These are phyloP conservation scores for Ylistrum balloti DNA, from an alignment of 1,140 invertebrate species.

Conservation along the genomic window DNA sequence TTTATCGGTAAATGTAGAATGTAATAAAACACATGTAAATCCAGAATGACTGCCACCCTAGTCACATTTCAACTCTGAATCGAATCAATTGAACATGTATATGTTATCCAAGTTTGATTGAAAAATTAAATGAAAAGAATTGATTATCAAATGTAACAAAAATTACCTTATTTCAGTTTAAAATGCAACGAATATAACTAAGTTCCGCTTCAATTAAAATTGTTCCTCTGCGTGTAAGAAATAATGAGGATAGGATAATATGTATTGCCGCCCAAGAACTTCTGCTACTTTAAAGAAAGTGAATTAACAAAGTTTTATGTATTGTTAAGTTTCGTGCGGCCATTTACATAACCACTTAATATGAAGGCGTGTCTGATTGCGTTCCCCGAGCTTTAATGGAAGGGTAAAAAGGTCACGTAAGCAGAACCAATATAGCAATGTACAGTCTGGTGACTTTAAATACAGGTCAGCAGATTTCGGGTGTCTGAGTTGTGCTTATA, in stretches of 20 bases:
- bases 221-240: constrained; percentile 24
- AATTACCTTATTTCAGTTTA: not conserved
- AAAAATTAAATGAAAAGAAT: constrained; percentile 19
- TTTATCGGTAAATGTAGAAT: not conserved
- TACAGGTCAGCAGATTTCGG: not conserved
- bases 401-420: not conserved
- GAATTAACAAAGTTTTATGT: not conserved
- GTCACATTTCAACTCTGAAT: not conserved
- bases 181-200: not conserved
- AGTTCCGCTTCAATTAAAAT: constrained; percentile 8
- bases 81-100: not conserved
- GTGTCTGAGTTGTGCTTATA: not conserved
- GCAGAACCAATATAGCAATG: not conserved
- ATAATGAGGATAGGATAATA: not conserved
- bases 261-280: constrained; percentile 18
- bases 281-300: constrained; percentile 18
- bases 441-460: constrained; percentile 22
- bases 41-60: not conserved
- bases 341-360: not conserved
- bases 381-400: not conserved
- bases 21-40: constrained; percentile 18
- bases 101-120: not conserved
- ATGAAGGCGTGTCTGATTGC: not conserved
- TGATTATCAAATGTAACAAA: constrained; percentile 21
- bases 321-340: not conserved